A percentile compares a stretch with the other conserved stretches of the same genome.
Evolutionary conservation across 2,113 vertebrate species (phyloP).

Genomic region (Columba janthina): DNA sequence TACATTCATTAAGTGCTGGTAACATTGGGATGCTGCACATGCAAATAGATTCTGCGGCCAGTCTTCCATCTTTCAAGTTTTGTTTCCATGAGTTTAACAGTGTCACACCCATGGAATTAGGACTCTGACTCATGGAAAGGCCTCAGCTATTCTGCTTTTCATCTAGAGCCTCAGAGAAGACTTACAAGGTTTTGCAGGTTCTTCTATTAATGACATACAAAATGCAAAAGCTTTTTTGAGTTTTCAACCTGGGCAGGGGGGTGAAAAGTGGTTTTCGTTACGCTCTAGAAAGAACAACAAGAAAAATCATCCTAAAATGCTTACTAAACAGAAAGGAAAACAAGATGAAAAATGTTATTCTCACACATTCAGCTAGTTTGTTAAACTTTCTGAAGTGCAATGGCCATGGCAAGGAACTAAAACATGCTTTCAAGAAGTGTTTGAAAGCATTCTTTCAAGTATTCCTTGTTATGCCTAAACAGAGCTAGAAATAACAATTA

Average conservation of each 20-base stretch:
- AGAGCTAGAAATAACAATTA: conserved; percentile 24
- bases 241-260: background rate
- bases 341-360: background rate
- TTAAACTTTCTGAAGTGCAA: background rate
- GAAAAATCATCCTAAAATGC: background rate
- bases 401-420: background rate
- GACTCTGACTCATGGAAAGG: background rate
- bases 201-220: background rate
- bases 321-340: background rate
- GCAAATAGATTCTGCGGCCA: background rate
- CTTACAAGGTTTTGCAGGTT: background rate
- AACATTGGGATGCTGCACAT: background rate
- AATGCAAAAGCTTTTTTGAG: background rate
- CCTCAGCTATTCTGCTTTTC: background rate
- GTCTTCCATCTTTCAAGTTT: background rate
- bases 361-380: background rate
- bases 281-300: background rate
- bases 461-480: conserved; percentile 8
- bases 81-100: background rate
- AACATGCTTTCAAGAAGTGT: conserved; percentile 3
- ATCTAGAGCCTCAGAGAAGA: background rate
- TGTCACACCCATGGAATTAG: background rate
- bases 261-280: background rate
- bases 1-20: background rate
- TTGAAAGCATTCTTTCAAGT: conserved; percentile 19